These are phyloP conservation scores for Acheta domesticus DNA, from an alignment of 2,888 invertebrate genomes.

Conservation along the genomic window DNA sequence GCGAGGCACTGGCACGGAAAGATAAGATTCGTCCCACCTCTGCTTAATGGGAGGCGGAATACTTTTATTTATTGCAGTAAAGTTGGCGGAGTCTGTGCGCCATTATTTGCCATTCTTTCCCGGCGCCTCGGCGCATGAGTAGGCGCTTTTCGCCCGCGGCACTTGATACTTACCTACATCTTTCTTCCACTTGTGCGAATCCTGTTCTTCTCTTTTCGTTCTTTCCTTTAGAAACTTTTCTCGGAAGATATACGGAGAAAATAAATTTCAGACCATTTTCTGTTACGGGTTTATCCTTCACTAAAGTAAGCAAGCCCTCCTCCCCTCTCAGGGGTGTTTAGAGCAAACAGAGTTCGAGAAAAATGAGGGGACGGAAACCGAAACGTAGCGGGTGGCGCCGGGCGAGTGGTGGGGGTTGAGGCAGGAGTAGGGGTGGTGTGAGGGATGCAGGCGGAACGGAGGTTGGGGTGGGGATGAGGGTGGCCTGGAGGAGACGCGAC, in stretches of 20 bases:
- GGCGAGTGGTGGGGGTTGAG: too few species aligned
- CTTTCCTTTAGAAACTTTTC: background rate
- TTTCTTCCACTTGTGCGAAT: background rate
- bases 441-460: too few species aligned
- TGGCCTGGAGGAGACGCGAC: too few species aligned
- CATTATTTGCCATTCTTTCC: background rate
- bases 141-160: background rate
- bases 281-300: slow-evolving; percentile 9
- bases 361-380: too few species aligned
- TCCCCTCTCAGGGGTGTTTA: background rate
- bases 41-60: slow-evolving; percentile 11
- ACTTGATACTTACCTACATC: background rate
- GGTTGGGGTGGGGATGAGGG: too few species aligned
- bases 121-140: background rate
- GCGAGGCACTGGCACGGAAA: background rate
- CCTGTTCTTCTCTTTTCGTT: background rate
- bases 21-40: slow-evolving; percentile 1
- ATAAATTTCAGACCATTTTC: slow-evolving; percentile 6
- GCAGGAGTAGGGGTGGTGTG: too few species aligned
- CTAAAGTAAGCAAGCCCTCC: background rate
- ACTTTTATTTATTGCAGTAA: background rate
- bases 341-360: background rate
- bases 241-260: background rate
- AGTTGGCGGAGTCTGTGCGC: background rate
- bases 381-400: too few species aligned